Conservation (phyloP, 1,140 invertebrate genomes). For the Dreissena rostriformis region DNA sequence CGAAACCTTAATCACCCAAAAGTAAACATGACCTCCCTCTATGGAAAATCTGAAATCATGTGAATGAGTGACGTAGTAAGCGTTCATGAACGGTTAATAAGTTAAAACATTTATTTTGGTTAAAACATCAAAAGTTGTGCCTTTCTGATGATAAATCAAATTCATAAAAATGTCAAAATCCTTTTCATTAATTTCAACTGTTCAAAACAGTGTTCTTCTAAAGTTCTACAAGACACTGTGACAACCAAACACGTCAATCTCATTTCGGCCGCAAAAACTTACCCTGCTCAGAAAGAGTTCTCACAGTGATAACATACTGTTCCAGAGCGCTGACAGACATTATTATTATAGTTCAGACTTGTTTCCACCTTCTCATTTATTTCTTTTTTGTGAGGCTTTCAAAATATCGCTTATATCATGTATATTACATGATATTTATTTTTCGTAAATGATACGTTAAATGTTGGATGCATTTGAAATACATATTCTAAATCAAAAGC, state of each 20-base stretch:
- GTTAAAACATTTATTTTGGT: not conserved
- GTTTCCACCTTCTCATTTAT: too few species aligned
- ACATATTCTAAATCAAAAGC: too few species aligned
- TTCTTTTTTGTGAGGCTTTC: too few species aligned
- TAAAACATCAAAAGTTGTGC: not conserved
- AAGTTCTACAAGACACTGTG: not conserved
- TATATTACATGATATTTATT: too few species aligned
- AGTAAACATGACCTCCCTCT: too few species aligned
- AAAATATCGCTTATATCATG: too few species aligned
- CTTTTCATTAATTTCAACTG: too few species aligned
- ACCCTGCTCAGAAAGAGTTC: conserved; percentile 89
- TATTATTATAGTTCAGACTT: not conserved
- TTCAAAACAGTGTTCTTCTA: not conserved
- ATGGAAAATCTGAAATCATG: not conserved
- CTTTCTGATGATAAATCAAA: not conserved
- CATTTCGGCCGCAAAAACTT: conserved; percentile 66
- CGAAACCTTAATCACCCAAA: too few species aligned
- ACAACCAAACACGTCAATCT: too few species aligned
- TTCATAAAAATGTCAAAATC: not conserved
- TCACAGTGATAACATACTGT: conserved; percentile 91
- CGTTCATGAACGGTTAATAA: not conserved
- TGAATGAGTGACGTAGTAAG: not conserved
- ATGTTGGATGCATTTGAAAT: too few species aligned
- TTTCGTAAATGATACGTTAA: too few species aligned
- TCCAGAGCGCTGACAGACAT: conserved; percentile 83